A percentile compares a stretch with the other conserved stretches of the same genome.
phyloP scores from a whole-genome alignment of 2,797 vertebrate species.

The Leptoclinus maculatus region DNA sequence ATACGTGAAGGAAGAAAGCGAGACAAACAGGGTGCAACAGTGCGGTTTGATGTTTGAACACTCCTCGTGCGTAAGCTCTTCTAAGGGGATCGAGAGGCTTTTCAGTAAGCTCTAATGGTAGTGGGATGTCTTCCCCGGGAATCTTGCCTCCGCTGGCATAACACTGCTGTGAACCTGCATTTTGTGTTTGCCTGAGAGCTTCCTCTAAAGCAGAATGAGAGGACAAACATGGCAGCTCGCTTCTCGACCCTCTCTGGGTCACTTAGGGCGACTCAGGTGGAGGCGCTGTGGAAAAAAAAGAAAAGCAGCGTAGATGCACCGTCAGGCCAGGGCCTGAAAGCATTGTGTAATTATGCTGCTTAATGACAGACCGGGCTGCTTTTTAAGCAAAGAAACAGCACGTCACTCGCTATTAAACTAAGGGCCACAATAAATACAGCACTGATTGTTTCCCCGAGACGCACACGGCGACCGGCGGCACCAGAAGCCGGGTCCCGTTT shows the following conservation, averaged over 20 bases:
- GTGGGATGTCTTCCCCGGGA: conserved; percentile 60
- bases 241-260: conserved; percentile 27
- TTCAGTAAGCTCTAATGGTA: conserved; percentile 69
- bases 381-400: conserved; percentile 8
- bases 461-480: neutral
- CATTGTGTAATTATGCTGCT: conserved; percentile 25
- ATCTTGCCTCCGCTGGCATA: conserved; percentile 60
- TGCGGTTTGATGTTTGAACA: conserved; percentile 76
- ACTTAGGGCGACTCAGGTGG: conserved; percentile 44
- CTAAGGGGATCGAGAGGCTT: conserved; percentile 67
- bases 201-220: conserved; percentile 63
- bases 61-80: conserved; percentile 66
- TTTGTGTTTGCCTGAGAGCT: conserved; percentile 63
- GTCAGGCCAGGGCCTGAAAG: conserved; percentile 34
- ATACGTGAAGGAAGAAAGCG: conserved; percentile 43
- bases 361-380: conserved; percentile 3
- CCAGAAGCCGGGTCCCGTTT: conserved; percentile 41
- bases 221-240: conserved; percentile 47
- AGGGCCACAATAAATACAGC: conserved; percentile 11
- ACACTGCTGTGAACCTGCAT: conserved; percentile 62
- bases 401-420: neutral
- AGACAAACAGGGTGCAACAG: conserved; percentile 54
- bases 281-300: conserved; percentile 32
- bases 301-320: conserved; percentile 21
- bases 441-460: conserved; percentile 19